Evolutionary conservation across 2,888 invertebrate genomes (phyloP).

Genomic region (Rhagophthalmus giganteus): DNA sequence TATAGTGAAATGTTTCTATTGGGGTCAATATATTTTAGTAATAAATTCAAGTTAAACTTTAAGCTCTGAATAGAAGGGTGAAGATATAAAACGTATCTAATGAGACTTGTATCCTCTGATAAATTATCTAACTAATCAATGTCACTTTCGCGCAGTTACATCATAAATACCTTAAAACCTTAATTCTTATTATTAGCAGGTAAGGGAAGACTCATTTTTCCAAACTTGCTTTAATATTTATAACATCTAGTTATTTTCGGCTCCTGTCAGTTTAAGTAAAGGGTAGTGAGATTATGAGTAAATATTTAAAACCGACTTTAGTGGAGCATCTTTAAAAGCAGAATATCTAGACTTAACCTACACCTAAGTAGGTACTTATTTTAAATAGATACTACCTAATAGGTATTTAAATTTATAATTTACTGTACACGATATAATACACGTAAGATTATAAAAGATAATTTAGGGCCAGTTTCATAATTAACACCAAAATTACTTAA

Average conservation of each 20-base stretch:
- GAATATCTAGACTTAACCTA: too few species aligned
- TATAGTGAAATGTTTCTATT: neutral
- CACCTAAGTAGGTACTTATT: too few species aligned
- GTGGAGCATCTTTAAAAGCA: too few species aligned
- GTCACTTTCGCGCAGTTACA: neutral
- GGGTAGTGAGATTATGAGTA: constrained; percentile 19
- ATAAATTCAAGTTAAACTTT: neutral
- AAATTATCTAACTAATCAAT: neutral
- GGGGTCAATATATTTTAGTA: constrained; percentile 3
- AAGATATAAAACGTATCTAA: neutral
- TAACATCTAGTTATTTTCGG: too few species aligned
- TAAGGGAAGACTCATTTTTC: constrained; percentile 11
- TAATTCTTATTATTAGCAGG: constrained; percentile 21
- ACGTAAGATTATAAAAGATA: too few species aligned
- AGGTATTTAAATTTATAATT: too few species aligned
- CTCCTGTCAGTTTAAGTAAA: too few species aligned
- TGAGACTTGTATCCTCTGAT: neutral
- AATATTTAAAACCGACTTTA: constrained; percentile 17
- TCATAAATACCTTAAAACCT: constrained; percentile 4
- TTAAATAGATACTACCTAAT: too few species aligned
- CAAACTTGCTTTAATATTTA: constrained; percentile 21
- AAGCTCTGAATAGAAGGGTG: neutral
- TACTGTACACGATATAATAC: too few species aligned
- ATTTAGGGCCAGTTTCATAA: too few species aligned
- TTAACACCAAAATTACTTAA: too few species aligned